Base-by-base conservation (phyloP, 1,140 invertebrate species). In the Lordiphosa stackelbergi region DNA sequence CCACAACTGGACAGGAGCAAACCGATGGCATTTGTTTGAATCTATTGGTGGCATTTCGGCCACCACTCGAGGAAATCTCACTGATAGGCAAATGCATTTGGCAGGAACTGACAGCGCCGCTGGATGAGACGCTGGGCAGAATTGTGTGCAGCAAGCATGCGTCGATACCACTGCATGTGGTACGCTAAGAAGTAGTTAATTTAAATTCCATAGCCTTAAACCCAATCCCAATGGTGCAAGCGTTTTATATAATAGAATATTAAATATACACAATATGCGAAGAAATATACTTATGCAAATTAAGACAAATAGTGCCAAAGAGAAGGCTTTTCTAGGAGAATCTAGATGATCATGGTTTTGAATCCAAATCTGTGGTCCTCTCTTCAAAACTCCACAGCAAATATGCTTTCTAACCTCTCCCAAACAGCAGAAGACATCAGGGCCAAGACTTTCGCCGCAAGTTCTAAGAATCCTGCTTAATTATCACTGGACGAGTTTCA, bases 81-180 rank as follows among this genome's bases (percentile, higher is more conserved):
- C 91, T 96, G 4, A 94, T 95, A 78, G 94, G 94, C 55, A 96
- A 96, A 87, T 97, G 95, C 88, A 92, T 93, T 22, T 97, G 96
- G 96, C 91, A 95, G 68, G 94, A 96, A 88, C 81, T 96, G 6
- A 90, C 91, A 10, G 90, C 91, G 62, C 90, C 92, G 6, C 73
- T 95, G 13, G 94, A 94, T 37, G 92, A 94, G 41, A 89, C 88
- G 64, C 84, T 97, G n/a, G 87, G 93, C 7, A 79, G 88, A 9
- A 90, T 93, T 65, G 88, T 94, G 81, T 89, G 92, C 69, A 87
- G 90, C 70, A 92, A 94, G 89, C 91, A 96, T 90, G 91, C 92
- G 78, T 94, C 93, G 37, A 90, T 97, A 66, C 91, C 92, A 46
- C 88, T 97, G 12, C 93, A 95, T 88, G 95, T 96, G 56, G 92